Base-by-base conservation (phyloP, 92 coral and sea anemone species). In the Parazoanthus darwini region DNA sequence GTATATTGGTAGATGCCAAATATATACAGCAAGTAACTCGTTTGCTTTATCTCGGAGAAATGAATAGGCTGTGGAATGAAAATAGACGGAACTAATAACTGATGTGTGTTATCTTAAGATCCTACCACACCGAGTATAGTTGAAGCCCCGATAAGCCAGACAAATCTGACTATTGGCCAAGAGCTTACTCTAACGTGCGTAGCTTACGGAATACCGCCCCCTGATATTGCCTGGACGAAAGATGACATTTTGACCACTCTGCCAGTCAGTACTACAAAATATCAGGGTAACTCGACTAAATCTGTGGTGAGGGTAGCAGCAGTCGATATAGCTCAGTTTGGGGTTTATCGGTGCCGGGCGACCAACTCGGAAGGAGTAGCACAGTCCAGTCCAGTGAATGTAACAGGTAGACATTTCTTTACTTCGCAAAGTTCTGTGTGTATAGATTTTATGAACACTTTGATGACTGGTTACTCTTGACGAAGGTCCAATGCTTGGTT, bases 291-390 rank as follows among this genome's bases (percentile, higher is more conserved):
- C 14, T 67, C 87, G 29, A 70, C 79, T n/a, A n/a, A n/a, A 29
- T 46, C 14, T 44, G 78, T 44, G 38, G 66, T 71, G 38, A 46
- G 26, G 25, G 71, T 83, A 50, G 23, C 51, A 25, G 78, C 25
- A 29, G 42, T 46, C 14, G 67, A 26, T 18, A 56, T 83, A 43
- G 8, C 46, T 6, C 65, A 70, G 25, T 83, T 42, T 44, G 87
- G 87, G 8, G 78, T 83, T 35, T 83, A 83, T 71, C 87, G 65
- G 7, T 83, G 87, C 22, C 78, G n/a, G 36, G 87, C 78, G 42
- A 83, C 29, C 78, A 83, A 71, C 33, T 25, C 78, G 3, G 78
- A 83, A 50, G 87, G 87, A 25, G 18, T 37, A 33, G 78, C 25
- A 20, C n/a, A 37, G 14, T 83, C 87, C 42, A 29, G 54, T 58